Percentiles rank a stretch among this genome's conserved stretches.
These are phyloP conservation scores for Aculops lycopersici DNA, from an alignment of 1,140 invertebrate species.

Conservation along the genomic window DNA sequence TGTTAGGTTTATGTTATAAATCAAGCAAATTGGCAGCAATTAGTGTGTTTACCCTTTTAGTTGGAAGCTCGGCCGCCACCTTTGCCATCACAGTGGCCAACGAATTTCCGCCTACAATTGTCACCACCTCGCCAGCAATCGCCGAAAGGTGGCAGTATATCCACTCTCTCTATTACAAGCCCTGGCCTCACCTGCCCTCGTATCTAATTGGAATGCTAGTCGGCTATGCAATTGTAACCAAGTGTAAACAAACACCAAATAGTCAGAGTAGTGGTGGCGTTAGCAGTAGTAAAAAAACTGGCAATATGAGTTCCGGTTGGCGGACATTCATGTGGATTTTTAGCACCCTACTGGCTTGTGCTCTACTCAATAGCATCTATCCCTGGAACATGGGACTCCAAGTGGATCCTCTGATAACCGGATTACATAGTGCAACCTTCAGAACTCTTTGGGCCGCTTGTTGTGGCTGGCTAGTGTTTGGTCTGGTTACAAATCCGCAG, in stretches of 20 bases:
- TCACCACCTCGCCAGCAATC: slow-evolving; percentile 2
- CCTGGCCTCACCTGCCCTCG: slow-evolving; percentile 2
- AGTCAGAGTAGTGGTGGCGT: background rate
- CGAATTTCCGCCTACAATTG: slow-evolving; percentile 5
- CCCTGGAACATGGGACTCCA: slow-evolving; percentile 1
- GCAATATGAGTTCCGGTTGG: too few species aligned
- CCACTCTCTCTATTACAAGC: slow-evolving; percentile 4
- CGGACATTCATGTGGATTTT: too few species aligned
- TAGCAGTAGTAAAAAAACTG: too few species aligned
- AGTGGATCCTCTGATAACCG: background rate
- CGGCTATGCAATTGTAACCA: background rate
- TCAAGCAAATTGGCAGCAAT: background rate
- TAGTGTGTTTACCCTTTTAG: too few species aligned
- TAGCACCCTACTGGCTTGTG: background rate
- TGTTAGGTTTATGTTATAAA: slow-evolving; percentile 8
- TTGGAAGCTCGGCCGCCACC: background rate
- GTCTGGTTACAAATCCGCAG: background rate
- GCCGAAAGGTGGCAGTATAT: slow-evolving; percentile 3
- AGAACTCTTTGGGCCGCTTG: background rate
- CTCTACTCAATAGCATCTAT: slow-evolving; percentile 1
- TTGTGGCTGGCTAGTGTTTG: background rate
- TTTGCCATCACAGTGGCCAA: background rate
- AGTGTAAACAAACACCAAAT: background rate
- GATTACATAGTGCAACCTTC: slow-evolving; percentile 1
- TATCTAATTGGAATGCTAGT: slow-evolving; percentile 1